Base-by-base conservation (phyloP, 2,797 vertebrate genomes). In the Pangasius macronema region DNA sequence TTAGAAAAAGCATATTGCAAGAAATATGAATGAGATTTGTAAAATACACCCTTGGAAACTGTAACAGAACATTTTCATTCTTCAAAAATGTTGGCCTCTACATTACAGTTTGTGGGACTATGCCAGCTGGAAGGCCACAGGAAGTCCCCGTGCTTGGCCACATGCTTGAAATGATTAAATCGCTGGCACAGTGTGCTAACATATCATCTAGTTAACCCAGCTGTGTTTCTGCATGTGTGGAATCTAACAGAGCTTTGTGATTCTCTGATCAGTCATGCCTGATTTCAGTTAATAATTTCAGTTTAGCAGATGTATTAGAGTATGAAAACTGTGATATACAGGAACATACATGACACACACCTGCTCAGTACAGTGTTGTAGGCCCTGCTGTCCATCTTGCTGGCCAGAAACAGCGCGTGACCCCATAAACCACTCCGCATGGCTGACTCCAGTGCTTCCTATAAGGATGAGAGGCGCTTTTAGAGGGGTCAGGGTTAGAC, bases 391-490 rank as follows among this genome's bases (percentile, higher is more conserved):
- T 98, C 97, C 97, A 98, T 98, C 93, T 98, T 99, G 93, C 97
- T 98, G 89, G 97, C 96, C 76, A 99, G 94, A 92, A 99, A 98
- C 67, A 99, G 93, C 3, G 98, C 97, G 2, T 99, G 98, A 7
- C 98, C 98, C 98, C 98, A 99, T 63, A 99, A 91, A 14, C 96
- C 94, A 36, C 93, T 96, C 92, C 92, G 95, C 97, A 98, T 98
- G 61, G 98, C 98, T 72, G 95, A 97, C 70, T 97, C 96, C 91
- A 99, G 90, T 46, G 98, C 97, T 90, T 99, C 98, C 98, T 99
- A 90, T 46, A 89, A 88, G 30, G 39, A 61, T 3, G 9, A 87
- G 36, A 84, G 30, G 27, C 16, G 16, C 61, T 86, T 82, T 80
- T n/a, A 65, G 10, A 57, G 20, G 20, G 18, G 2, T 57, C 55